These are phyloP conservation scores for Antedon bifida DNA, from an alignment of 35 echinoderm and acorn worm species.

Conservation along the genomic window DNA sequence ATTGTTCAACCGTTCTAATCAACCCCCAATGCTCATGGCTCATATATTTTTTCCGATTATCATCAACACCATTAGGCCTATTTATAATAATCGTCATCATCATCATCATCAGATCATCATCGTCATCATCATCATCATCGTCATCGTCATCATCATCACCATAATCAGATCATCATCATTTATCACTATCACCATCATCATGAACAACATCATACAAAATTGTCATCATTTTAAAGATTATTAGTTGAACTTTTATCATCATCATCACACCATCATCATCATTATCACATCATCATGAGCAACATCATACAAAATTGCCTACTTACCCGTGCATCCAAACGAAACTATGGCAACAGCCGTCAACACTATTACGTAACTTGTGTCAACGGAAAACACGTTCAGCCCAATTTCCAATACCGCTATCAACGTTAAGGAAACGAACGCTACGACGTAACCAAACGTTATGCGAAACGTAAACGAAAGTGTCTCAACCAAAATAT, in stretches of 20 bases:
- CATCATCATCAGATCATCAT: no score
- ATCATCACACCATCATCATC: not conserved
- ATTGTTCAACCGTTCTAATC: no score
- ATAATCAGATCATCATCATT: not conserved
- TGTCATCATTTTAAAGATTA: not conserved
- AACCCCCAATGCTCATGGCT: no score
- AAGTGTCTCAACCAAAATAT: constrained; percentile 44
- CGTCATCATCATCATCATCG: no score
- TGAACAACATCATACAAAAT: not conserved
- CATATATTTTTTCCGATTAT: no score
- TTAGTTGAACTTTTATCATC: not conserved
- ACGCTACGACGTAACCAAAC: constrained; percentile 43
- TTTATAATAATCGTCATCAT: no score
- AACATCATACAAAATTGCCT: not conserved
- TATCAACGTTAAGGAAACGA: constrained; percentile 27
- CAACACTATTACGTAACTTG: constrained; percentile 41
- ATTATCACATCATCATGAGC: not conserved
- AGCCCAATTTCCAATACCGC: constrained; percentile 51
- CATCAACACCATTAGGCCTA: no score
- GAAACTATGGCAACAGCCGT: constrained; percentile 42
- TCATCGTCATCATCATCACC: not conserved
- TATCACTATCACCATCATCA: not conserved
- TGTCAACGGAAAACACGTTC: constrained; percentile 18
- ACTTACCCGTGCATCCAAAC: constrained; percentile 59
- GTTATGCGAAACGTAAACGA: constrained; percentile 29